Base-by-base conservation (phyloP, 2,797 vertebrate species). In the Adrianichthys oophorus region DNA sequence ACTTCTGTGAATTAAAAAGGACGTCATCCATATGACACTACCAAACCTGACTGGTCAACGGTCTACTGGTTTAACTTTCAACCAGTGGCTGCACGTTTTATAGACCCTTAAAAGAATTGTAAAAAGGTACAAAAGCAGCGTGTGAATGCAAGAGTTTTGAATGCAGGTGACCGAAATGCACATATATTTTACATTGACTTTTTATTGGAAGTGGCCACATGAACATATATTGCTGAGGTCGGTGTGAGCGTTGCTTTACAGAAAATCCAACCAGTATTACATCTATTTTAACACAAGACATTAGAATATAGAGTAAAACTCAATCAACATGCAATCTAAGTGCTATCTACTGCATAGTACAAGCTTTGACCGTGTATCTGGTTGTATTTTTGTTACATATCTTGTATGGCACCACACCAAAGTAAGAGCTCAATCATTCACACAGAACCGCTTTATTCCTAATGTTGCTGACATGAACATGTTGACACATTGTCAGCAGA, bases 361-460 rank as follows among this genome's bases (percentile, higher is more conserved):
- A 41, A 47, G 50, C 50, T 47, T 40, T 4, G 7, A 56, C 45
- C 46, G 56, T 62, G 64, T 61, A 48, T 48, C 29, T 59, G 17
- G 65, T 62, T 70, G 78, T 85, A 72, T 78, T 81, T 74, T 59
- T 82, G 65, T 69, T 78, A 80, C 78, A 62, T 76, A 51, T 78
- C 73, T 69, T 73, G 74, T 76, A 70, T 64, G 59, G 79, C 71
- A 66, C 69, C 52, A 41, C 67, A 79, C 73, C 70, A 78, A 79
- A 82, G 78, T 87, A 78, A 88, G 74, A 89, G 89, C 83, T 89
- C 88, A 87, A 89, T 90, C 87, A 86, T 77, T 83, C 84, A 78
- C 78, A 63, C 56, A 41, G 61, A 85, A 65, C 70, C 50, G 65
- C 84, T 87, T 82, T 89, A 84, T 82, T 86, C 85, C 85, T 86